Evolutionary conservation across 2,797 vertebrate species (phyloP).

Genomic region (Neomorphus geoffroyi): DNA sequence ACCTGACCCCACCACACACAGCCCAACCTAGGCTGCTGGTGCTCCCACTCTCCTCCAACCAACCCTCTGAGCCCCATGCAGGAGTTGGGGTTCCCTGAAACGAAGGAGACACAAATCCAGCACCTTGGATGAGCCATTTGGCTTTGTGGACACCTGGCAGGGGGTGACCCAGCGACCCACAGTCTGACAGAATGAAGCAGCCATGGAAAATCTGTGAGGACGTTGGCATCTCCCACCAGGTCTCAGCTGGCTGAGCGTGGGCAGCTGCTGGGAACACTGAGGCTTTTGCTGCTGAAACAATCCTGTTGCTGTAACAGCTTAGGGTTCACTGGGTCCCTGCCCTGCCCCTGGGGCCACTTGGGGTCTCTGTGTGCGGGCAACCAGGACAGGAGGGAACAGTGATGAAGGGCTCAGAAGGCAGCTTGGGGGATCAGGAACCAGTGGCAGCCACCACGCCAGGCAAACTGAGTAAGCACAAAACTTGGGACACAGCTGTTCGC

Average conservation of each 20-base stretch:
- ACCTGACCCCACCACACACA: background rate
- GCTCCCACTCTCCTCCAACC: background rate
- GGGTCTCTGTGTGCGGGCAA: background rate
- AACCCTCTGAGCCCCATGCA: background rate
- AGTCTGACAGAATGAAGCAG: background rate
- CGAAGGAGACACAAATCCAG: background rate
- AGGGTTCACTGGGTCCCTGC: background rate
- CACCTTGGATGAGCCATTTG: background rate
- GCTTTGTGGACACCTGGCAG: background rate
- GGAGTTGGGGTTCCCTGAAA: background rate
- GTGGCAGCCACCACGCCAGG: background rate
- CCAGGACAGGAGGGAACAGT: background rate
- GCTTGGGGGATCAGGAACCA: rapidly evolving
- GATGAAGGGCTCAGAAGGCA: background rate
- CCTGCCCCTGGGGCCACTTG: rapidly evolving
- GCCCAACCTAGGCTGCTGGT: background rate
- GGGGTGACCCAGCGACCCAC: rapidly evolving
- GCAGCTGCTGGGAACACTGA: rapidly evolving
- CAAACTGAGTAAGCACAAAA: conserved; percentile 32
- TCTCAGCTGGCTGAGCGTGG: rapidly evolving
- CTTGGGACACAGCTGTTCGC: conserved; percentile 36
- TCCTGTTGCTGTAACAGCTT: background rate
- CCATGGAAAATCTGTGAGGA: rapidly evolving
- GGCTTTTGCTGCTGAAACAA: background rate
- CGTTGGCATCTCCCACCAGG: background rate